Evolutionary conservation across 2,888 invertebrate species (phyloP), one percentile per base, ranked within the genome.

Genomic region (Horisme vitalbata): DNA sequence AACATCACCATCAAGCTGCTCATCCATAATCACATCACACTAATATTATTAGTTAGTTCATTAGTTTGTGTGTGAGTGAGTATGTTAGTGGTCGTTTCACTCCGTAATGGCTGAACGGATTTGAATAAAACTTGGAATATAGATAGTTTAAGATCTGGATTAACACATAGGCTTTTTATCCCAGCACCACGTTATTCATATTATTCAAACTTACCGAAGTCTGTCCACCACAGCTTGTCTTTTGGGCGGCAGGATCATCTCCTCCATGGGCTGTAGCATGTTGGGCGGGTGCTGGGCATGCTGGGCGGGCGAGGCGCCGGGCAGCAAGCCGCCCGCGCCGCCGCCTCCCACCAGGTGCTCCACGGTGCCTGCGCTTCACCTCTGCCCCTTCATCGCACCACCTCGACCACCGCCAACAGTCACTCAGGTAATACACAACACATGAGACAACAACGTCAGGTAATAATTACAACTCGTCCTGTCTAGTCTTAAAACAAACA

Each of bases 211-310:
- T 75, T 65, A 93, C 93, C 92, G 90, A 41, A 96, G 88, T 57
- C 96, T 92, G 79, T 97, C 97, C 67, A 97, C 95, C 73, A 96
- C 95, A 72, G 95, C 95, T 83, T 96, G 95, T 59, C 94, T 90
- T 80, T 95, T 95, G 26, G 95, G 94, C 68, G 95, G 94, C 73
- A 95, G 90, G 70, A 95, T 95, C 86, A 95, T 95, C 68, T 91
- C 85, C 72, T 90, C 90, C 85, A 91, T 91, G 65, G 91, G 90
- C 73, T 91, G 91, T 73, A 91, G 90, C 88, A 91, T 89, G 85
- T 91, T 93, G 70, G 92, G 93, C 78, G 92, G 93, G 61, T 91
- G 90, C 64, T 44, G 44, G 15, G 50, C 37, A 35, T 57, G 57
- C 41, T 91, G 91, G 66, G 89, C 87, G 65, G 90, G 91, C 72